Base-by-base conservation (phyloP, 1,140 invertebrate genomes). In the Cryptotermes secundus region DNA sequence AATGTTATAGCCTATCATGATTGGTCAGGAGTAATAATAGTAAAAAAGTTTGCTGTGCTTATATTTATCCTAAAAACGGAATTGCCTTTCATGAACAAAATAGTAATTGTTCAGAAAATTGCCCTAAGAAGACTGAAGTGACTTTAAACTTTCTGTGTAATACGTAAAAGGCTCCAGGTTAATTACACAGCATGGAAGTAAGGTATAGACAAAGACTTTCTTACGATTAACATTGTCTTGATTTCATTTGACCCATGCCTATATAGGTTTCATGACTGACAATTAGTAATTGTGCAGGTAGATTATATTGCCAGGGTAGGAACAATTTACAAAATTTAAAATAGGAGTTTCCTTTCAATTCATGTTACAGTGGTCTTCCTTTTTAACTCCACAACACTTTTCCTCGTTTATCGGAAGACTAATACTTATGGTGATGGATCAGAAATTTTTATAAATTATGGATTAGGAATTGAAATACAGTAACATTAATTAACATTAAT, bases 1-100 rank as follows among this genome's bases (percentile, higher is more conserved):
- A 72, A 31, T 72, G 59, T n/a, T 72, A 72, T 72, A 72, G 59
- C 59, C 59, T 72, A 72, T 72, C 59, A 72, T 72, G 59, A 72
- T 72, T 72, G 59, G 59, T 72, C 59, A 72, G 59, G 59, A 72
- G 26, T 72, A 72, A 72, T 72, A 72, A 72, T 72, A 72, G 14
- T 72, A 26, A 72, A 72, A n/a, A 72, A 72, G 59, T 72, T 72
- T 31, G 1, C 59, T 72, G 59, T 72, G 59, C 26, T 72, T 72
- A 72, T 72, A 72, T 31, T 31, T 31, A 72, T 31, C 6, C n/a
- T 31, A 31, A 31, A 72, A 72, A 72, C n/a, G 3, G 59, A 31
- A 72, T 31, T 72, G 26, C 26, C 59, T 72, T 72, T 72, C 59
- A 72, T 72, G 59, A 72, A 72, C 59, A 72, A 72, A 72, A 72